These are phyloP conservation scores for Balanococcus diminutus DNA, from an alignment of 2,888 invertebrate genomes.

Conservation along the genomic window DNA sequence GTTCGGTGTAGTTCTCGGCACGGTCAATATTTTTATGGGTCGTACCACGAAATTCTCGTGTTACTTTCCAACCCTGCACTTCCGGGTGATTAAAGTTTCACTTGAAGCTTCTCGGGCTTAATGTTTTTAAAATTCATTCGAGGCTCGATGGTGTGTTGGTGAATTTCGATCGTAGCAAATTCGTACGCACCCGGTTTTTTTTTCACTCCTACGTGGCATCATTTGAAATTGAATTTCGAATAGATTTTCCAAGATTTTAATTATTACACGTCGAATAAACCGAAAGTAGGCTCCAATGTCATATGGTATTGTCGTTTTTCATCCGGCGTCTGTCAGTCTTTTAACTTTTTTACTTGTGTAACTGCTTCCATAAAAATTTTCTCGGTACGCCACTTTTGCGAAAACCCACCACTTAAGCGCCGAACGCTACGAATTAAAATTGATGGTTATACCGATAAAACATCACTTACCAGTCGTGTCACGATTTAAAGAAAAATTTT, in stretches of 20 bases:
- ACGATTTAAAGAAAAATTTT: slow-evolving; percentile 30
- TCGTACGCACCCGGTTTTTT: background rate
- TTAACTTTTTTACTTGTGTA: background rate
- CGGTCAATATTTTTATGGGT: slow-evolving; percentile 31
- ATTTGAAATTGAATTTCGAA: too few species aligned
- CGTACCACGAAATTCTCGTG: background rate
- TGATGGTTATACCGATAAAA: slow-evolving; percentile 27
- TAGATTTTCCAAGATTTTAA: background rate
- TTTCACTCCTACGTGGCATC: background rate
- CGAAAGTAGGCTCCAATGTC: background rate
- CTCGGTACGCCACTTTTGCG: background rate
- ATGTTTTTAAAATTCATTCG: slow-evolving; percentile 25
- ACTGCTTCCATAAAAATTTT: background rate
- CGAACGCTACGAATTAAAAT: slow-evolving; percentile 21
- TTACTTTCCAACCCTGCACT: background rate
- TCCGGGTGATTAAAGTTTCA: slow-evolving; percentile 10
- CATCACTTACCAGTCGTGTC: slow-evolving; percentile 18
- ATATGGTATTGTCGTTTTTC: background rate
- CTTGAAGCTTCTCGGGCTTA: background rate
- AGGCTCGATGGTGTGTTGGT: background rate
- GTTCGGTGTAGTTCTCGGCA: background rate
- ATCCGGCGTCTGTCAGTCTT: slow-evolving; percentile 21
- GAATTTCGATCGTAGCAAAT: background rate
- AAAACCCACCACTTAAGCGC: background rate
- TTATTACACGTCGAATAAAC: background rate